Evolutionary conservation across 1,140 invertebrate genomes (phyloP).

Genomic region (Campoletis sonorensis): DNA sequence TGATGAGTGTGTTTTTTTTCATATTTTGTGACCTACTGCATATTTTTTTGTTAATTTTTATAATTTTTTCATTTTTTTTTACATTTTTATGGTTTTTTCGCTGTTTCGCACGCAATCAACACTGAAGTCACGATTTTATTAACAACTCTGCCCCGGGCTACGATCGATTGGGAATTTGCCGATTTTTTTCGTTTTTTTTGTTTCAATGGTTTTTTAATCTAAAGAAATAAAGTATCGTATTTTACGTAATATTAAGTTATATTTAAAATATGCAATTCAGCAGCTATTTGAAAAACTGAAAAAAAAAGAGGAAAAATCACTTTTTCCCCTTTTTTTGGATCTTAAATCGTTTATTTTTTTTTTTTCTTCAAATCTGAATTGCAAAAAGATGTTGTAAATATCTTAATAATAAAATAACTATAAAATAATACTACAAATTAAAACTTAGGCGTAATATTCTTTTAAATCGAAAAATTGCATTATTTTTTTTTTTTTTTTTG

Average conservation of each 20-base stretch:
- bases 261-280: neutral
- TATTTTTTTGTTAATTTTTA: constrained; percentile 56
- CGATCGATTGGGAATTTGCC: constrained; percentile 65
- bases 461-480: too few relatives aligned
- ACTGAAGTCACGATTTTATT: constrained; percentile 69
- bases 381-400: too few relatives aligned
- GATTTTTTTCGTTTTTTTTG: neutral
- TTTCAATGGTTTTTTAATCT: too few relatives aligned
- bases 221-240: constrained; percentile 53
- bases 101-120: constrained; percentile 68
- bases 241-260: neutral
- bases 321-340: too few relatives aligned
- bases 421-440: too few relatives aligned
- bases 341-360: too few relatives aligned
- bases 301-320: neutral
- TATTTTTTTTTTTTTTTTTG: constrained; percentile 36
- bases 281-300: neutral
- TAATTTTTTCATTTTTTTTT: constrained; percentile 59
- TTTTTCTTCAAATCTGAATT: too few relatives aligned
- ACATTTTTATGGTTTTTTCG: constrained; percentile 53
- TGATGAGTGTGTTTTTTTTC: constrained; percentile 49
- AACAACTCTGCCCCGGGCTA: constrained; percentile 60
- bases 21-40: constrained; percentile 26
- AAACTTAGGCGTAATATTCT: too few relatives aligned
- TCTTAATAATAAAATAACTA: too few relatives aligned